Conservation (phyloP, 2,888 invertebrate genomes). For the Epicampocera succincta region DNA sequence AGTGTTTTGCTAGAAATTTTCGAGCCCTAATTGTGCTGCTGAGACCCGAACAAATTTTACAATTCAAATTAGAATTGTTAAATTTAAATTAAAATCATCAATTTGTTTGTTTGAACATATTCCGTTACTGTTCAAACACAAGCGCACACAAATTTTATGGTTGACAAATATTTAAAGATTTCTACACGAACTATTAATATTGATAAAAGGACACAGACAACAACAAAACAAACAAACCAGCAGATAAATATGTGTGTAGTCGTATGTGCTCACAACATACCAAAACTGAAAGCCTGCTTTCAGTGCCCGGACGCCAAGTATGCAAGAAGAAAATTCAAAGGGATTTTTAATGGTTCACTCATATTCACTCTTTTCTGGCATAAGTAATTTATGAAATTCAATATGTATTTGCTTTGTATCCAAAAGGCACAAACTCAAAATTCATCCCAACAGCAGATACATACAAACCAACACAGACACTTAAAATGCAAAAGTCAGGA, state of each 20-base stretch:
- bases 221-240: slow-evolving; percentile 32
- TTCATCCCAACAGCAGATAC: slow-evolving; percentile 28
- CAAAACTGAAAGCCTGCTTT: slow-evolving; percentile 12
- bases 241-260: not conserved
- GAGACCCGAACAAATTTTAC: no score
- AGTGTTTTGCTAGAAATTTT: no score
- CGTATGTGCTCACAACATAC: no score
- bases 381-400: slow-evolving; percentile 57
- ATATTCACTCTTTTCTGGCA: not conserved
- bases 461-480: not conserved
- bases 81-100: slow-evolving; percentile 14
- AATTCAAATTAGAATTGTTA: not conserved
- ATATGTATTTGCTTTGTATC: slow-evolving; percentile 43
- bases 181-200: slow-evolving; percentile 81
- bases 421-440: slow-evolving; percentile 40
- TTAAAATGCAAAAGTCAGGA: slow-evolving; percentile 56
- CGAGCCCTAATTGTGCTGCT: no score
- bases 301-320: not conserved
- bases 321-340: not conserved
- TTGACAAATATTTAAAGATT: slow-evolving; percentile 81
- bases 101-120: slow-evolving; percentile 26
- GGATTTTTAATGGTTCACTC: not conserved
- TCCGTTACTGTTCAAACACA: slow-evolving; percentile 27
- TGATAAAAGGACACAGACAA: slow-evolving; percentile 70
- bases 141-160: slow-evolving; percentile 76